These are phyloP conservation scores for Nasonia longicornis DNA, from an alignment of 1,140 invertebrate genomes.

Conservation along the genomic window DNA sequence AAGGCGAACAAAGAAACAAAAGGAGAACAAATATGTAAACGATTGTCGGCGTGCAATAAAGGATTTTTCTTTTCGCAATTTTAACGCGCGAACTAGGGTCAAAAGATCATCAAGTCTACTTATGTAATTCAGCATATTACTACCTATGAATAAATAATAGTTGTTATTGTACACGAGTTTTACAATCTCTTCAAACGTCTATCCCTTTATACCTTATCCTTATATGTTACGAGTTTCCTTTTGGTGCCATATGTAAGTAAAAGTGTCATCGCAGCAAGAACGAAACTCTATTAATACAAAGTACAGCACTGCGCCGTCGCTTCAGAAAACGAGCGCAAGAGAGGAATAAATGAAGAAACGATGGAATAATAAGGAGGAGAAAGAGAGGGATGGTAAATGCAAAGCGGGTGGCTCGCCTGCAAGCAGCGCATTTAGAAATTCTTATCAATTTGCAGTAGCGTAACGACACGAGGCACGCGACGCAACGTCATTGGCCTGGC, in stretches of 20 bases:
- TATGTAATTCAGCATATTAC: constrained; percentile 70
- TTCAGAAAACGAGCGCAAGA: constrained; percentile 2
- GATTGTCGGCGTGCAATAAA: constrained; percentile 47
- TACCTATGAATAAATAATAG: constrained; percentile 70
- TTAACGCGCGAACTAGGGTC: constrained; percentile 61
- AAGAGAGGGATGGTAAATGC: constrained; percentile 21
- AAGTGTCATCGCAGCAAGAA: not conserved
- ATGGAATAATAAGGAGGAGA: constrained; percentile 17
- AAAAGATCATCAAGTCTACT: constrained; percentile 67
- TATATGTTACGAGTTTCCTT: not conserved
- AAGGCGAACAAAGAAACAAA: not conserved
- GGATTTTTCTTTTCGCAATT: constrained; percentile 43
- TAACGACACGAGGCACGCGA: constrained; percentile 66
- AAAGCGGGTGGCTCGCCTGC: constrained; percentile 10
- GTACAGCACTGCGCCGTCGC: not conserved
- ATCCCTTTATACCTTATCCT: not conserved
- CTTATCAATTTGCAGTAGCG: constrained; percentile 66
- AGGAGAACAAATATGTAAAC: constrained; percentile 19
- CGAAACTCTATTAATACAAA: not conserved
- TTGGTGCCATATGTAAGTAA: not conserved
- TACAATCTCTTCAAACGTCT: not conserved
- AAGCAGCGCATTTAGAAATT: constrained; percentile 51
- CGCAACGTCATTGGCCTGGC: constrained; percentile 58
- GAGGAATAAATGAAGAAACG: constrained; percentile 34
- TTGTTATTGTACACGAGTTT: constrained; percentile 66